Percentiles rank a stretch among this genome's conserved stretches.
These are phyloP conservation scores for Pterocles burchelli DNA, from an alignment of 2,113 vertebrate species.

Conservation along the genomic window DNA sequence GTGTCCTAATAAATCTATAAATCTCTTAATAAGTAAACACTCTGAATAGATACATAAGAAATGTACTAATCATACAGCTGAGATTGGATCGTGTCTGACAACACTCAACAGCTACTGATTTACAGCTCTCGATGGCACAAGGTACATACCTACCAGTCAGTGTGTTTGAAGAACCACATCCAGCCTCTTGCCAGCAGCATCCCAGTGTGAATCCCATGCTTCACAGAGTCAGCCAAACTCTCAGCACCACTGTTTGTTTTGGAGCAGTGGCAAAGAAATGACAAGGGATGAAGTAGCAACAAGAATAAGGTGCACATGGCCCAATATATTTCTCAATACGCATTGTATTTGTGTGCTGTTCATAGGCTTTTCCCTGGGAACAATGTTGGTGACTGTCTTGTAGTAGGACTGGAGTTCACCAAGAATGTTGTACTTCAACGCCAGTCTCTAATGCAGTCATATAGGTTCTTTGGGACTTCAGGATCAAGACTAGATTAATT, in stretches of 20 bases:
- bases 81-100: not conserved
- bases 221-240: not conserved
- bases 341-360: not conserved
- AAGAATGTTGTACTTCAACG: not conserved
- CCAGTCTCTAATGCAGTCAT: not conserved
- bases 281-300: not conserved
- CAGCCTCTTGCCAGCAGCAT: not conserved
- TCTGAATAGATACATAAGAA: not conserved
- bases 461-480: not conserved
- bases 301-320: not conserved
- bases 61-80: not conserved
- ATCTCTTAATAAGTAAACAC: not conserved
- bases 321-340: not conserved
- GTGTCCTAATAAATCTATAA: not conserved
- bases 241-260: not conserved
- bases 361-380: not conserved
- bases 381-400: no score
- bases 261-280: not conserved
- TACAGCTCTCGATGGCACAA: not conserved
- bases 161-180: not conserved
- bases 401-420: not conserved
- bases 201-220: not conserved
- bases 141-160: not conserved
- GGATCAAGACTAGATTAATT: not conserved
- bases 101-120: not conserved